These are phyloP conservation scores for Daphoenositta chrysoptera DNA, from an alignment of 2,113 vertebrate species.

Conservation along the genomic window DNA sequence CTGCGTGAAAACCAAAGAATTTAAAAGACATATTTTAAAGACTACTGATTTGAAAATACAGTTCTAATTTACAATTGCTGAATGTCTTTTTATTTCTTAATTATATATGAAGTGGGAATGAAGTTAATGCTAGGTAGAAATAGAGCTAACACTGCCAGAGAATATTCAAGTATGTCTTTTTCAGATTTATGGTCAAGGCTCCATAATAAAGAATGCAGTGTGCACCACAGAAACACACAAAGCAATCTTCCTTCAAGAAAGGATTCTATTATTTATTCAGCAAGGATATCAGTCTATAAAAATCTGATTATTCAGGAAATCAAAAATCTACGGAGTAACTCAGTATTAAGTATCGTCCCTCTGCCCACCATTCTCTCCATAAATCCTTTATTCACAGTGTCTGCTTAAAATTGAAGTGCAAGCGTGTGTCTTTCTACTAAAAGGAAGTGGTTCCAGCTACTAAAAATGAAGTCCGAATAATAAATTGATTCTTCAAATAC, in stretches of 20 bases:
- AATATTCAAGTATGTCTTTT: neutral
- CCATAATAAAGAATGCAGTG: neutral
- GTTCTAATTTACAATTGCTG: neutral
- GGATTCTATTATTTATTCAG: constrained; percentile 12
- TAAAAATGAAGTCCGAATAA: neutral
- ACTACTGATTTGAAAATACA: neutral
- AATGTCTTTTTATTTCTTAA: neutral
- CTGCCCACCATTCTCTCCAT: neutral
- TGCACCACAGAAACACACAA: neutral
- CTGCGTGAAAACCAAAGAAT: neutral
- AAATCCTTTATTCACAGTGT: constrained; percentile 14
- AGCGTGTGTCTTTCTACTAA: neutral
- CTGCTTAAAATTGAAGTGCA: constrained; percentile 11
- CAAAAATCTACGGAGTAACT: neutral
- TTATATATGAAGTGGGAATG: neutral
- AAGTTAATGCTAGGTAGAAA: neutral
- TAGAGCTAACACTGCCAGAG: neutral
- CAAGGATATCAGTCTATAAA: neutral
- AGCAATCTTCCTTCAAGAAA: neutral
- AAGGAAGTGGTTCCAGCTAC: neutral
- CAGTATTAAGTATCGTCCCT: neutral
- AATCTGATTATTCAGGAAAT: neutral
- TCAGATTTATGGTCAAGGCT: constrained; percentile 1
- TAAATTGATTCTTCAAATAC: neutral
- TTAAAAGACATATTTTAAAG: neutral